These are phyloP conservation scores for Anthopleura sola DNA, from an alignment of 64 coral and sea anemone species.

Conservation along the genomic window DNA sequence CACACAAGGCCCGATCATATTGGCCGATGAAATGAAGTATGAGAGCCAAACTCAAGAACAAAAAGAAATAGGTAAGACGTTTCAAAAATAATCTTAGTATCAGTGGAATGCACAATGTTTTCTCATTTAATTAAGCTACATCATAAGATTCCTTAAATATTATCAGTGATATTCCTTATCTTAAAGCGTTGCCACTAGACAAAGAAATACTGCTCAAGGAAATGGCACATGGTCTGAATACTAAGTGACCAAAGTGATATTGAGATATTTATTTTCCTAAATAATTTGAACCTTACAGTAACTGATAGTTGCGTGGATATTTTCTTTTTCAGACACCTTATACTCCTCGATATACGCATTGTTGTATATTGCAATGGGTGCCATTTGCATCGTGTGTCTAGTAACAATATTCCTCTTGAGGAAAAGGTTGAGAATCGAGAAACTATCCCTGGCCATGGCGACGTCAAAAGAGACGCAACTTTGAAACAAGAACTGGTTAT, in stretches of 20 bases:
- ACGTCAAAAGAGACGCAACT: background rate
- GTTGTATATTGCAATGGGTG: background rate
- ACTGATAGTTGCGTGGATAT: background rate
- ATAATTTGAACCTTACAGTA: too few species aligned
- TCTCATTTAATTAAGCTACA: too few species aligned
- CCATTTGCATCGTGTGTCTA: background rate
- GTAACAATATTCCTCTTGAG: background rate
- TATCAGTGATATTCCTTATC: too few species aligned
- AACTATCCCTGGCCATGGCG: background rate
- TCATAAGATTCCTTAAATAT: too few species aligned
- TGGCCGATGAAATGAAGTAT: background rate
- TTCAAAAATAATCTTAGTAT: too few species aligned
- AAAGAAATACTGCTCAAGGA: too few species aligned
- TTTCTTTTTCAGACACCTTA: background rate
- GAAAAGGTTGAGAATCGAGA: background rate
- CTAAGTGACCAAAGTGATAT: too few species aligned
- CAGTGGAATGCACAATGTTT: too few species aligned
- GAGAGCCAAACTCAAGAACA: background rate
- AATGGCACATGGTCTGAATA: too few species aligned
- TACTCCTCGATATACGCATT: background rate
- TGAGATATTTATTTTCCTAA: too few species aligned
- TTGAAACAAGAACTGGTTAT: background rate
- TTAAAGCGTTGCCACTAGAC: too few species aligned
- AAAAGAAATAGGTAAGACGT: background rate
- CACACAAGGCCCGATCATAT: constrained; percentile 10